Evolutionary conservation across 2,113 vertebrate species (phyloP).

Genomic region (Egretta garzetta): DNA sequence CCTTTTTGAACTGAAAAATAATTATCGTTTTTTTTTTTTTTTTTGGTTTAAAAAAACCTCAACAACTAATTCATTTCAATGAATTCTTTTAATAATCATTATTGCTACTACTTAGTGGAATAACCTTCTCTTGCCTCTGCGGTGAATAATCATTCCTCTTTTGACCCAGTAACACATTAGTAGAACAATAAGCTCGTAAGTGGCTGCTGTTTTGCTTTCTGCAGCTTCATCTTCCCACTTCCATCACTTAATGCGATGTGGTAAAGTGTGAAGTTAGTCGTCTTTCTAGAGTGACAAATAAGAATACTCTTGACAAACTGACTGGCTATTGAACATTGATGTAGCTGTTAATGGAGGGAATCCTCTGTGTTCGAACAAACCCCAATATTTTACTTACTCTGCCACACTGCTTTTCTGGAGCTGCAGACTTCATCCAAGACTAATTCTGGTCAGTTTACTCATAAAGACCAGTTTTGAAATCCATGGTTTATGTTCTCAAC

Average conservation of each 20-base stretch:
- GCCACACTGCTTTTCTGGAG: not conserved
- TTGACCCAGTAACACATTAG: not conserved
- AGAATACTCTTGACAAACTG: not conserved
- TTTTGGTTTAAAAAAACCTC: not conserved
- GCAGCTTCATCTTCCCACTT: not conserved
- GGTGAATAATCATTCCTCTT: not conserved
- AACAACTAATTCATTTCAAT: not conserved
- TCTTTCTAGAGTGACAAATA: not conserved
- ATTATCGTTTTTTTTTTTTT: not conserved
- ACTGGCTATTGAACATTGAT: not conserved
- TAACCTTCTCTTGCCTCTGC: not conserved
- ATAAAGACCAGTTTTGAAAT: conserved; percentile 16
- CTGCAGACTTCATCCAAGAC: not conserved
- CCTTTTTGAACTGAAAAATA: not conserved
- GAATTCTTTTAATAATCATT: not conserved
- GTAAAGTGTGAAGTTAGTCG: not conserved
- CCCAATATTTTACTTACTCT: not conserved
- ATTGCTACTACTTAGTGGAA: not conserved
- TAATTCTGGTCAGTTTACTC: not conserved
- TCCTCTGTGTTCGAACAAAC: not conserved
- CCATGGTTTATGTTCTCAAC: not conserved
- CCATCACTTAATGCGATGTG: not conserved
- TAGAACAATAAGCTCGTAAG: not conserved
- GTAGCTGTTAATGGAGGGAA: not conserved
- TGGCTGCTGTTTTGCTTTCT: not conserved